phyloP scores from a whole-genome alignment of 2,113 vertebrate species.

The Atlantisia rogersi region DNA sequence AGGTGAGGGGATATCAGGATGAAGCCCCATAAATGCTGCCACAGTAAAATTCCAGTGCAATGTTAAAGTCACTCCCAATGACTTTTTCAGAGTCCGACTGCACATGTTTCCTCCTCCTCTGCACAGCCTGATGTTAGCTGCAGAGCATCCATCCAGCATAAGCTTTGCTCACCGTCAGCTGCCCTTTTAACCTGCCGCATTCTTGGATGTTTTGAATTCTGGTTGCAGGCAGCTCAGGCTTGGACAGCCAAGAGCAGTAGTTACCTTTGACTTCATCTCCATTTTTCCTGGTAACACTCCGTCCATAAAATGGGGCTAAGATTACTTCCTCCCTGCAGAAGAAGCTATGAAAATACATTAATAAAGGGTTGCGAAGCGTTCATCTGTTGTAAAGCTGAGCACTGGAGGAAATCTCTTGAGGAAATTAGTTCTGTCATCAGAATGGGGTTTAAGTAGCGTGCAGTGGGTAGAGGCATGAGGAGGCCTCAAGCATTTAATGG shows the following conservation, averaged over 20 bases:
- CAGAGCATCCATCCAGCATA: background rate
- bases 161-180: background rate
- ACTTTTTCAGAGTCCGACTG: background rate
- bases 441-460: background rate
- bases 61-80: background rate
- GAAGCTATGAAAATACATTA: background rate
- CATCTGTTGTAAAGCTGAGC: background rate
- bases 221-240: background rate
- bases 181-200: fast-evolving
- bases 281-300: background rate
- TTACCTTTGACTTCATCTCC: background rate
- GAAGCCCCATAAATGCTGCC: background rate
- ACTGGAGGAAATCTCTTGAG: background rate
- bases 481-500: background rate
- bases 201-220: background rate
- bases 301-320: background rate
- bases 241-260: background rate
- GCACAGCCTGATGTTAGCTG: background rate
- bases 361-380: background rate
- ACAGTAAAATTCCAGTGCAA: background rate
- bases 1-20: background rate
- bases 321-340: background rate
- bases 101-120: background rate
- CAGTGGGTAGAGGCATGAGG: background rate
- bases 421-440: conserved; percentile 42